These are phyloP conservation scores for Amphiprion ocellaris DNA, from an alignment of 2,113 vertebrate species.

Conservation along the genomic window DNA sequence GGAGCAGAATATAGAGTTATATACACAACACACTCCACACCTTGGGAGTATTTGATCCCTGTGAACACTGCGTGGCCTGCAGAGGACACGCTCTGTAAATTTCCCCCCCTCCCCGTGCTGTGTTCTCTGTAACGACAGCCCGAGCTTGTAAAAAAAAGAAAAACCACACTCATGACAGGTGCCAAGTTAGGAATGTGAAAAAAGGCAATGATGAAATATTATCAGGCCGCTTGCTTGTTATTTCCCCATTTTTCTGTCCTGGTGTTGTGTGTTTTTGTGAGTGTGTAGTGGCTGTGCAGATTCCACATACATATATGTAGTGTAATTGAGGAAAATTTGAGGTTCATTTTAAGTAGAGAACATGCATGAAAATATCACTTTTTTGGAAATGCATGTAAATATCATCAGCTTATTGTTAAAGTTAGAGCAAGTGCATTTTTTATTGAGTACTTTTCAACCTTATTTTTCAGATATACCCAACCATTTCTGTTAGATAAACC, in stretches of 20 bases:
- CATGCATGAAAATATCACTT: no score
- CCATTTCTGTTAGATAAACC: no score
- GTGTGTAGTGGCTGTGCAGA: background rate
- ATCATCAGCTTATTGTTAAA: no score
- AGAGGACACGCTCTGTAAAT: slow-evolving; percentile 81
- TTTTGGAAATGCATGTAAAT: no score
- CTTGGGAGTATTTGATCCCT: slow-evolving; percentile 80
- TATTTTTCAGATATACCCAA: no score
- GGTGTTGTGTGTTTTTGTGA: background rate
- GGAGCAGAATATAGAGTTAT: slow-evolving; percentile 66
- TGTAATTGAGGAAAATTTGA: no score
- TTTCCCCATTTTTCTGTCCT: slow-evolving; percentile 6
- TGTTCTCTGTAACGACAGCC: slow-evolving; percentile 66
- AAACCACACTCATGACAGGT: slow-evolving; percentile 79
- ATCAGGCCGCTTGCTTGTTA: slow-evolving; percentile 16
- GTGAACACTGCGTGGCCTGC: slow-evolving; percentile 66
- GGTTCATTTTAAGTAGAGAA: no score
- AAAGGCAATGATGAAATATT: slow-evolving; percentile 64
- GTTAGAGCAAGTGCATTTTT: no score
- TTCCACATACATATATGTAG: no score
- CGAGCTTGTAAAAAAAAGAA: slow-evolving; percentile 70
- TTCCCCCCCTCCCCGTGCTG: slow-evolving; percentile 64
- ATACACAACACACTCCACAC: slow-evolving; percentile 54
- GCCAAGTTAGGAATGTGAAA: slow-evolving; percentile 74
- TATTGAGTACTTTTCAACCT: no score